These are phyloP conservation scores for Atta colombica DNA, from an alignment of 1,140 invertebrate species.

Conservation along the genomic window DNA sequence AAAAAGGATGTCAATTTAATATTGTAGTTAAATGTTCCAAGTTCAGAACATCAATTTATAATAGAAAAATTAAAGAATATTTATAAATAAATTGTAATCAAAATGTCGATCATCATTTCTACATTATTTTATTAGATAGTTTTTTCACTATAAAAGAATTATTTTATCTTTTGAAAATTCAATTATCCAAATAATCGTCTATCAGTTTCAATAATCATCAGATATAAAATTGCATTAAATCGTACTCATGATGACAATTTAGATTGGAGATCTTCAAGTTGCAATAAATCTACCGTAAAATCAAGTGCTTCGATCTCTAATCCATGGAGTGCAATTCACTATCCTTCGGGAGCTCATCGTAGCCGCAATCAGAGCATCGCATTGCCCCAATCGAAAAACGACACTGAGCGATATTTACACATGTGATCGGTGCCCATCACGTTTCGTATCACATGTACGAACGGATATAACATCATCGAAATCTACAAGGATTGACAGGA, in stretches of 20 bases:
- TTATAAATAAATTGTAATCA: background rate
- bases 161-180: background rate
- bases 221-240: constrained; percentile 34
- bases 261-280: constrained; percentile 2
- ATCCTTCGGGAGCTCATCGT: constrained; percentile 32
- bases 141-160: background rate
- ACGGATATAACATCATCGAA: constrained; percentile 54
- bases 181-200: background rate
- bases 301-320: constrained; percentile 51
- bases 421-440: constrained; percentile 61
- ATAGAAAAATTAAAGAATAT: background rate
- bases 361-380: constrained; percentile 19
- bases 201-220: constrained; percentile 25
- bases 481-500: constrained; percentile 42
- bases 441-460: constrained; percentile 5
- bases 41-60: background rate
- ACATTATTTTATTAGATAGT: background rate
- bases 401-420: constrained; percentile 62
- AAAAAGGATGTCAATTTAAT: background rate
- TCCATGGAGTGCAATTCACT: constrained; percentile 11
- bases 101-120: background rate
- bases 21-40: background rate
- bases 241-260: background rate
- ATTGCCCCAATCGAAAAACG: background rate
- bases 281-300: constrained; percentile 33